Evolutionary conservation across 2,888 invertebrate species (phyloP).

Genomic region (Rotaria macrura): DNA sequence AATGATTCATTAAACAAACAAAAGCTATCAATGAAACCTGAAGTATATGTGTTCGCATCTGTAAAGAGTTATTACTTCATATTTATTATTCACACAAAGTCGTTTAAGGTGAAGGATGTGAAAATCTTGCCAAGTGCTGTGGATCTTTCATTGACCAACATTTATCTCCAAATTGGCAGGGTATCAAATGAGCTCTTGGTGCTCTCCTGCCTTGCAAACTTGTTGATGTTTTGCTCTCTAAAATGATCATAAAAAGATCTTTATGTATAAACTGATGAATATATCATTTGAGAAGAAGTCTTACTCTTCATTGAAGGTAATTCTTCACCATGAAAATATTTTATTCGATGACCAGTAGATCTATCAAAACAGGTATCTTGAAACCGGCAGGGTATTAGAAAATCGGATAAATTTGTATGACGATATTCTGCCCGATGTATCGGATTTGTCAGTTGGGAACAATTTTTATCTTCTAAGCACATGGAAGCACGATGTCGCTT

Average conservation of each 20-base stretch:
- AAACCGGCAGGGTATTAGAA: neutral
- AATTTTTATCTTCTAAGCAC: neutral
- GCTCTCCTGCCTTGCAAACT: neutral
- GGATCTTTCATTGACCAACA: neutral
- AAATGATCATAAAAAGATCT: neutral
- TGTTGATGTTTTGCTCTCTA: neutral
- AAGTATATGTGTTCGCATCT: too few relatives aligned
- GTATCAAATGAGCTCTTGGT: neutral
- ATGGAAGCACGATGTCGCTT: neutral
- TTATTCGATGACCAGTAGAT: neutral
- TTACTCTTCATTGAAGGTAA: neutral
- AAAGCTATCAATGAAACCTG: too few relatives aligned
- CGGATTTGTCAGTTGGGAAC: neutral
- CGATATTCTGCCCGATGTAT: neutral
- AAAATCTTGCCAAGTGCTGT: neutral
- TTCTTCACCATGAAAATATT: neutral
- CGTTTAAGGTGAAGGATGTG: neutral
- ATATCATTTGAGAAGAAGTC: neutral
- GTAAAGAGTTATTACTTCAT: too few relatives aligned
- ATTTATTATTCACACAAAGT: too few relatives aligned
- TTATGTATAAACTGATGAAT: neutral
- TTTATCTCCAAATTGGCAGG: neutral
- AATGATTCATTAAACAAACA: too few relatives aligned
- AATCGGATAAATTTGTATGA: neutral
- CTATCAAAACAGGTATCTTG: neutral